Percentiles rank a stretch among this genome's conserved stretches.
Conservation (phyloP, 35 echinoderm and acorn worm genomes). For the Nesometra sesokonis region DNA sequence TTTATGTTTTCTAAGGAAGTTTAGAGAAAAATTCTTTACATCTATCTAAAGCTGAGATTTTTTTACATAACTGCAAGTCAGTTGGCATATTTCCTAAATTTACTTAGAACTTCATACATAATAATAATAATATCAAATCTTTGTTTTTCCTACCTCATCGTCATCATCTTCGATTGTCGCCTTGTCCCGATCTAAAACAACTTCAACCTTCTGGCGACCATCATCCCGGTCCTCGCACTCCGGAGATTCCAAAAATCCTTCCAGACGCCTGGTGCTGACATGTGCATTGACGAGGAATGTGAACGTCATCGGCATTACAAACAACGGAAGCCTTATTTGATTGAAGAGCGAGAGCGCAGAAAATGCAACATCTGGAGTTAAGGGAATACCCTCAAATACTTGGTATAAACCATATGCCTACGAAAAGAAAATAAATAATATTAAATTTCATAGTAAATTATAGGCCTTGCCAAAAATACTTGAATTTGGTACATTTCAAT, state of each 20-base stretch:
- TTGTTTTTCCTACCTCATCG: too few species aligned
- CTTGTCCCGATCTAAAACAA: not conserved
- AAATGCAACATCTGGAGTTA: slow-evolving; percentile 45
- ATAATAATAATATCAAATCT: too few species aligned
- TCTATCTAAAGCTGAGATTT: too few species aligned
- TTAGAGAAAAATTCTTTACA: too few species aligned
- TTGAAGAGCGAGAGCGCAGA: slow-evolving; percentile 65
- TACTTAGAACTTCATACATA: too few species aligned
- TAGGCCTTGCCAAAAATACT: too few species aligned
- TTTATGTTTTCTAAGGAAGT: too few species aligned
- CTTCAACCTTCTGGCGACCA: slow-evolving; percentile 7
- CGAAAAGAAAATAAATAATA: not conserved
- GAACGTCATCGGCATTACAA: slow-evolving; percentile 45
- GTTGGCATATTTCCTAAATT: too few species aligned
- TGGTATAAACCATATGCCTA: slow-evolving; percentile 50
- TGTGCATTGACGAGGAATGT: slow-evolving; percentile 44
- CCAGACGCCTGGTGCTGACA: slow-evolving; percentile 44
- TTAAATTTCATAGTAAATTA: too few species aligned
- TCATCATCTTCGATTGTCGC: not conserved
- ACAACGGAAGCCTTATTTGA: slow-evolving; percentile 33
- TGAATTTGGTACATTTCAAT: too few species aligned
- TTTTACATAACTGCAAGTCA: too few species aligned
- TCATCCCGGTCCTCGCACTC: slow-evolving; percentile 23
- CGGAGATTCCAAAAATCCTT: slow-evolving; percentile 33
- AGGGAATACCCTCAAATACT: not conserved